Evolutionary conservation across 1,140 invertebrate genomes (phyloP), one percentile per base, ranked within the genome.

Genomic region (Rhopalosiphum padi): DNA sequence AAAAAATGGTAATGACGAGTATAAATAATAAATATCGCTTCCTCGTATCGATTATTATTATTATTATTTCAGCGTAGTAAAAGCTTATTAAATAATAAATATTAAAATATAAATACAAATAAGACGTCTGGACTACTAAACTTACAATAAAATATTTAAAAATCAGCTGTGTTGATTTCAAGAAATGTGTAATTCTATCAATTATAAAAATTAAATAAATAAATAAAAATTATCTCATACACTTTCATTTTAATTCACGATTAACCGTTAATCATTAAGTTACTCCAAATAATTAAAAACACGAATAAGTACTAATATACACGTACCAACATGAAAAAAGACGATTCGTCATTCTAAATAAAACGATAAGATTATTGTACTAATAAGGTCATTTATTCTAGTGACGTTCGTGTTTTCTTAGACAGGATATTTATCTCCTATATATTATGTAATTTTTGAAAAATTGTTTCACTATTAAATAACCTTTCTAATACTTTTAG

Each of bases 271-370:
- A 68, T 68, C 11, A n/a, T n/a, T 18, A 3, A n/a, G 60, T n/a
- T 68, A 68, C 30, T 68, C 30, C 6, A n/a, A 68, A 68, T 68
- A 68, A 68, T n/a, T 68, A 30, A 68, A 68, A n/a, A 68, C 8
- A 68, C 15, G 15, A 48, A 83, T 41, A 21, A 22, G 21, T 23
- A 41, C 35, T 83, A 41, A 83, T 83, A 23, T n/a, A 77, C 18
- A 82, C 37, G 0, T 23, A 41, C 21, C 82, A 1, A 41, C 6
- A 41, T 43, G 41, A 41, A 43, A 82, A 85, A 41, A 85, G 9
- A 85, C 83, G 41, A 85, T 85, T 85, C 41, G 83, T 85, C 41
- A 85, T 85, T 43, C 37, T 85, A 85, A 41, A 85, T 85, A 85
- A 85, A 85, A 85, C 41, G 41, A 85, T 85, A 85, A 85, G 30